Evolutionary conservation across 2,797 vertebrate species (phyloP).

Genomic region (Mallotus villosus): DNA sequence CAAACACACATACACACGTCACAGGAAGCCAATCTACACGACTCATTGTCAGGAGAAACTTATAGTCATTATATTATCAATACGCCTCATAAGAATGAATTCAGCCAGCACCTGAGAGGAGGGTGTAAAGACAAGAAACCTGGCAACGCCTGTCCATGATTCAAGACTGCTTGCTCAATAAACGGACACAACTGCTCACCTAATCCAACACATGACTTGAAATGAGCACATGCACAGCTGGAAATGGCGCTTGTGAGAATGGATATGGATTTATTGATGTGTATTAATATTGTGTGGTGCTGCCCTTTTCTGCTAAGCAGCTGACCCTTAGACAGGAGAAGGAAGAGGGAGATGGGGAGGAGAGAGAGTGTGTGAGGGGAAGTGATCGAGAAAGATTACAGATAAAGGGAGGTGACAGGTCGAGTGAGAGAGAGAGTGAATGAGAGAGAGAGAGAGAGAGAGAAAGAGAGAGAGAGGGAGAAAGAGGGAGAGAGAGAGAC

Average conservation of each 20-base stretch:
- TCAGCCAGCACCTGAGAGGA: not conserved
- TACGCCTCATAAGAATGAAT: not conserved
- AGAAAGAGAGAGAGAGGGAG: no score
- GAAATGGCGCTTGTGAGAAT: conserved; percentile 10
- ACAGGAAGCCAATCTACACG: no score
- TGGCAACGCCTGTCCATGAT: conserved; percentile 41
- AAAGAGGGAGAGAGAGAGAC: not conserved
- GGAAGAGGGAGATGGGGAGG: not conserved
- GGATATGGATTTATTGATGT: not conserved
- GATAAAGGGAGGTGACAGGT: not conserved
- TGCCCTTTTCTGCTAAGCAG: no score
- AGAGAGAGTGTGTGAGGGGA: not conserved
- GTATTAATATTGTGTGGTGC: no score
- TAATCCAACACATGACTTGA: conserved; percentile 40
- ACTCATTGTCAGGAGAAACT: no score
- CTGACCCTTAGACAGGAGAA: no score
- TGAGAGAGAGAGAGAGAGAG: not conserved
- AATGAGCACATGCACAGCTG: conserved; percentile 29
- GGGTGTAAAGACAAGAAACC: conserved; percentile 11
- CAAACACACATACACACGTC: no score
- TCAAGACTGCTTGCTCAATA: conserved; percentile 41
- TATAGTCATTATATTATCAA: no score
- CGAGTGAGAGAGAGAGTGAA: not conserved
- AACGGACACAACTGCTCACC: conserved; percentile 33
- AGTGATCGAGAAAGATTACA: not conserved